phyloP scores from a whole-genome alignment of 2,888 invertebrate species.

The Muscina levida region DNA sequence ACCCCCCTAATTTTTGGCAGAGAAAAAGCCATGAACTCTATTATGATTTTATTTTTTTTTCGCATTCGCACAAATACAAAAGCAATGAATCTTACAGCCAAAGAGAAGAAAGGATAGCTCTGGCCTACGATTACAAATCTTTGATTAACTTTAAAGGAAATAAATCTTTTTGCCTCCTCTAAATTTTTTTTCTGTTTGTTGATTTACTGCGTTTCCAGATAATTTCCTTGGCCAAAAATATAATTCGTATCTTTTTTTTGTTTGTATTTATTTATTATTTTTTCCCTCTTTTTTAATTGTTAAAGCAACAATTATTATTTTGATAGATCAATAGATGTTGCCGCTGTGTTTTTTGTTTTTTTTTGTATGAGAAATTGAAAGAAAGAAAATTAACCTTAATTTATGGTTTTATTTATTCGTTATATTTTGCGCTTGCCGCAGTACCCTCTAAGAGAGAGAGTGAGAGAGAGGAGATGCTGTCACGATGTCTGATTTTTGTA shows the following conservation, averaged over 20 bases:
- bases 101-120: no score
- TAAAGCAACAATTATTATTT: constrained; percentile 20
- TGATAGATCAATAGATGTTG: constrained; percentile 41
- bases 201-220: constrained; percentile 13
- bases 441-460: no score
- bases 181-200: no score
- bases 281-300: neutral
- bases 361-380: neutral
- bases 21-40: constrained; percentile 74
- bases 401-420: constrained; percentile 42
- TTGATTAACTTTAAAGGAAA: constrained; percentile 60
- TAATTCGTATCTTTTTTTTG: constrained; percentile 31
- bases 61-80: neutral
- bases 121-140: constrained; percentile 49
- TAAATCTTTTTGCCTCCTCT: constrained; percentile 47
- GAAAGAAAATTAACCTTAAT: constrained; percentile 61
- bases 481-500: constrained; percentile 35
- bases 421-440: constrained; percentile 32
- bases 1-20: no score
- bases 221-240: neutral
- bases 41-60: constrained; percentile 72
- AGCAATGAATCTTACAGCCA: neutral
- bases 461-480: constrained; percentile 55
- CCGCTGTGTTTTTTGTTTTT: constrained; percentile 32
- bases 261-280: constrained; percentile 35